These are phyloP conservation scores for Noctilio leporinus DNA, from an alignment of 2,113 vertebrate species.

Conservation along the genomic window DNA sequence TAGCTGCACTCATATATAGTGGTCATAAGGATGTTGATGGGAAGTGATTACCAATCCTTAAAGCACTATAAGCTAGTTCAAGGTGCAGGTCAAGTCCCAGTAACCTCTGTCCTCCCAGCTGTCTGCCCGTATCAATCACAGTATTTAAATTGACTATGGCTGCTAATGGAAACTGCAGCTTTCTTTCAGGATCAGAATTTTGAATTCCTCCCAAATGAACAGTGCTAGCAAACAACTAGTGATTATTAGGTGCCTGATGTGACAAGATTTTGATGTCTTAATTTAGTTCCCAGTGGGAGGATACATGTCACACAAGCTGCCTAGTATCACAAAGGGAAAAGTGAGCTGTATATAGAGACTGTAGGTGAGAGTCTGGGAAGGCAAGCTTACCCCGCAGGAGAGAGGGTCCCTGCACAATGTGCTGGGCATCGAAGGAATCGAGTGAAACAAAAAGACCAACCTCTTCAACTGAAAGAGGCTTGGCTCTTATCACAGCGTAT, in stretches of 20 bases:
- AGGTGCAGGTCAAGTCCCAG: too few relatives aligned
- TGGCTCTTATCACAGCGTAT: background rate
- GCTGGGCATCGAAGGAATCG: background rate
- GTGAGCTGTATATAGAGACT: background rate
- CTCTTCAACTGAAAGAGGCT: background rate
- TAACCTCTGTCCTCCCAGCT: background rate
- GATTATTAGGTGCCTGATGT: constrained; percentile 66
- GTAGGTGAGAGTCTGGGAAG: constrained; percentile 11
- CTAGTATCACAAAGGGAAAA: constrained; percentile 6
- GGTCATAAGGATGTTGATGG: background rate
- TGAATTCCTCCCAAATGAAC: constrained; percentile 49
- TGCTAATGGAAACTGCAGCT: constrained; percentile 48
- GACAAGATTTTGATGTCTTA: constrained; percentile 71
- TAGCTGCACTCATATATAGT: background rate
- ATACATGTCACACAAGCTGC: constrained; percentile 51
- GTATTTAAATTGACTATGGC: background rate
- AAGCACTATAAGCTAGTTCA: background rate
- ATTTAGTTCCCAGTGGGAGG: constrained; percentile 70
- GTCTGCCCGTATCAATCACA: background rate
- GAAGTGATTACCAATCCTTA: background rate
- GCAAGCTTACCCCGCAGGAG: background rate
- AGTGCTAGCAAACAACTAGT: constrained; percentile 66
- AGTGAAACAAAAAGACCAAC: background rate
- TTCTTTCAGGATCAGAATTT: constrained; percentile 52
- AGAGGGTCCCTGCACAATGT: background rate